Evolutionary conservation across 2,113 vertebrate genomes (phyloP).

Genomic region (Antechinus flavipes): DNA sequence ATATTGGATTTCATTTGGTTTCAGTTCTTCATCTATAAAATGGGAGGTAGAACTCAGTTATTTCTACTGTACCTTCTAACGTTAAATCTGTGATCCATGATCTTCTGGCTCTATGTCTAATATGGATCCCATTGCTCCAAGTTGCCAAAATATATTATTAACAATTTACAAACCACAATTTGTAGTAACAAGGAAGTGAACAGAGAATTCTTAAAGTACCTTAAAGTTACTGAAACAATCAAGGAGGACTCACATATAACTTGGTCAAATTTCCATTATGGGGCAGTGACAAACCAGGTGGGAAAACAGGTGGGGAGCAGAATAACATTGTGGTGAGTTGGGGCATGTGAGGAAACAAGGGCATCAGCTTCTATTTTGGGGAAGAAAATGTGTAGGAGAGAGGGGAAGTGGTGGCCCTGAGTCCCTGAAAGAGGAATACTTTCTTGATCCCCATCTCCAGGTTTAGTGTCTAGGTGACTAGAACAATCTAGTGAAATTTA

Average conservation of each 20-base stretch:
- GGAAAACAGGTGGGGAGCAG: background rate
- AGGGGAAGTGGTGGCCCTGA: background rate
- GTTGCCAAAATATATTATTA: background rate
- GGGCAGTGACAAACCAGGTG: background rate
- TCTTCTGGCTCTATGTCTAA: background rate
- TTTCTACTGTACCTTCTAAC: background rate
- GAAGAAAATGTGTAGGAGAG: fast-evolving
- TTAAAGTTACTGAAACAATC: background rate
- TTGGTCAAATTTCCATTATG: background rate
- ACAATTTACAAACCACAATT: background rate
- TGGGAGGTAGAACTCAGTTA: background rate
- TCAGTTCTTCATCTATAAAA: background rate
- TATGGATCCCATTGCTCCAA: background rate
- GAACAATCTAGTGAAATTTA: background rate
- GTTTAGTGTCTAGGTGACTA: background rate
- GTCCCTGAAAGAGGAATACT: background rate
- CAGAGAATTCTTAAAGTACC: background rate
- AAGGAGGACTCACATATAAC: background rate
- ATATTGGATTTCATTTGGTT: background rate
- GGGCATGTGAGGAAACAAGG: background rate
- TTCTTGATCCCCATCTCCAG: background rate
- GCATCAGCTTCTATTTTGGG: background rate
- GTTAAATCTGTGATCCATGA: background rate
- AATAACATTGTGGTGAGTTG: background rate
- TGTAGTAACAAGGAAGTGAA: background rate